Conservation (phyloP, 2,888 invertebrate genomes). For the Leptinotarsa peninsularis region DNA sequence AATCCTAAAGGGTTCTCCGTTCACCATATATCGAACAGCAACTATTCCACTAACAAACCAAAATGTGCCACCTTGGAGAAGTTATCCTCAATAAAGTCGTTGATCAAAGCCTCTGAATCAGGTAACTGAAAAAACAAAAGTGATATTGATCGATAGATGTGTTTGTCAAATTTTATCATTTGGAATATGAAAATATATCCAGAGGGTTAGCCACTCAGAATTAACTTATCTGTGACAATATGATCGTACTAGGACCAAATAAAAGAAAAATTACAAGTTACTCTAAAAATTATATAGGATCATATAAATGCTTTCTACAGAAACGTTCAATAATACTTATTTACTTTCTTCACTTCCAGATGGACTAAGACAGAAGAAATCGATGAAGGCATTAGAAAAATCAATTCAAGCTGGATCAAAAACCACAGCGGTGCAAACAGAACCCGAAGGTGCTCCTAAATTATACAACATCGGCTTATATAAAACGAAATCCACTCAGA, state of each 20-base stretch:
- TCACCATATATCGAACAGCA: neutral
- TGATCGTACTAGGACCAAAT: too few species aligned
- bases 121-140: conserved; percentile 2
- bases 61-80: neutral
- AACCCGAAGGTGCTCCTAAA: neutral
- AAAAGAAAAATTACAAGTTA: neutral
- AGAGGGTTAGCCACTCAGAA: too few species aligned
- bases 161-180: too few species aligned
- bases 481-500: conserved; percentile 10
- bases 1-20: conserved; percentile 45
- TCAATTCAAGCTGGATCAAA: neutral
- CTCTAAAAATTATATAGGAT: neutral
- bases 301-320: neutral
- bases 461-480: conserved; percentile 22
- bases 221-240: too few species aligned
- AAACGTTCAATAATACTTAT: neutral
- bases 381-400: neutral
- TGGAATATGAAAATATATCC: too few species aligned
- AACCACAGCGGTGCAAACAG: neutral
- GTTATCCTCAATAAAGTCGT: conserved; percentile 1
- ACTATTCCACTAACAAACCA: neutral
- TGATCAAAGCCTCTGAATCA: neutral
- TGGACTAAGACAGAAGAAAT: neutral
- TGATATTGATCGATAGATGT: neutral
- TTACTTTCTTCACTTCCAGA: neutral